These are phyloP conservation scores for Corythornis leucogaster DNA, from an alignment of 2,797 vertebrate genomes.

Conservation along the genomic window DNA sequence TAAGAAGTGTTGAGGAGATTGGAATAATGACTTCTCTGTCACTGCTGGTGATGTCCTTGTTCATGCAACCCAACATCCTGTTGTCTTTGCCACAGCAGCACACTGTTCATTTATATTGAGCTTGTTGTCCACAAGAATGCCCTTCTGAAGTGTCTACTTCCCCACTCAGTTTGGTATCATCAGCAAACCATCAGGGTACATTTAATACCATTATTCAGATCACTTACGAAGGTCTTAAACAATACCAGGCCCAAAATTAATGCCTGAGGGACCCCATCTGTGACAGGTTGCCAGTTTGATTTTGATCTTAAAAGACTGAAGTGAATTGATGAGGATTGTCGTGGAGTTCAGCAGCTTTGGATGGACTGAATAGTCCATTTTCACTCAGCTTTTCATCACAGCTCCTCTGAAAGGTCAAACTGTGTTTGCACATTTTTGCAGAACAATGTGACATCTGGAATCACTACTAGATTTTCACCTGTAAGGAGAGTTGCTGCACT, in stretches of 20 bases:
- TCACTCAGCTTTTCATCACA: not conserved
- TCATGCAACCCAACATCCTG: too few relatives aligned
- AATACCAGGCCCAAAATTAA: not conserved
- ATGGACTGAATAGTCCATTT: not conserved
- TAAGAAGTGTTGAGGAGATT: not conserved
- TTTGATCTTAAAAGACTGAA: not conserved
- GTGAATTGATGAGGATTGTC: not conserved
- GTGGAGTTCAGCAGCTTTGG: not conserved
- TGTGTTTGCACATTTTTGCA: not conserved
- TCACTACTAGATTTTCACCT: not conserved
- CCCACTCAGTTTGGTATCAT: not conserved
- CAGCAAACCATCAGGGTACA: not conserved
- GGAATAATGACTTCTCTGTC: not conserved
- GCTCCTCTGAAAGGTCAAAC: not conserved
- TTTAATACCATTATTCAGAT: not conserved
- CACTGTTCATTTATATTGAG: not conserved
- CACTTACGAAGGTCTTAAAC: not conserved
- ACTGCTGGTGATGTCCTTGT: not conserved
- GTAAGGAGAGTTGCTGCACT: not conserved
- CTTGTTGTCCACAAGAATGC: not conserved
- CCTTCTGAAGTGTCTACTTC: not conserved
- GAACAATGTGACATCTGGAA: not conserved
- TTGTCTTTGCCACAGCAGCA: not conserved
- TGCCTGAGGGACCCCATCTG: not conserved
- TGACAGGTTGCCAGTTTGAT: not conserved